These are phyloP conservation scores for Odocoileus virginianus DNA, from an alignment of 2,113 vertebrate species.

Conservation along the genomic window DNA sequence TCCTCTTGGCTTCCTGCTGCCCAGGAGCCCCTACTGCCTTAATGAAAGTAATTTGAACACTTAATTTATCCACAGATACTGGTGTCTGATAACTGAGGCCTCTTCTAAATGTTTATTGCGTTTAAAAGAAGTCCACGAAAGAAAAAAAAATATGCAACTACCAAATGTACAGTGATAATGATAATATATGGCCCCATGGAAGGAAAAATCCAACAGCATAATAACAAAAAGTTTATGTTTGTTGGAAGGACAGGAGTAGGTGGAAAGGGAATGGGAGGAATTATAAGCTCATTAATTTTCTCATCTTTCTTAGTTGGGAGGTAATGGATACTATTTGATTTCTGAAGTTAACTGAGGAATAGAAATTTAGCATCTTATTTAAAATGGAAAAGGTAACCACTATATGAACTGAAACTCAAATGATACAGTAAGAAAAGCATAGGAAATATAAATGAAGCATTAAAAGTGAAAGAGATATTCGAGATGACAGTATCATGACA, in stretches of 20 bases:
- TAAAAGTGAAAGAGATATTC: neutral
- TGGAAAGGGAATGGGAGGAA: neutral
- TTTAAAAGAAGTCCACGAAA: neutral
- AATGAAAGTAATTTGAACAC: neutral
- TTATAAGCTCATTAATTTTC: neutral
- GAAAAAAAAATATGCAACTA: neutral
- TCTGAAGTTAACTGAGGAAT: constrained; percentile 21
- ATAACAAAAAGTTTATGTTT: neutral
- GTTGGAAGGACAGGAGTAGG: neutral
- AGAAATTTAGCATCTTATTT: neutral
- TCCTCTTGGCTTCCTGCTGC: neutral
- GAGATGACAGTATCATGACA: neutral
- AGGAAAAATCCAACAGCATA: neutral
- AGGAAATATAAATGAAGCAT: neutral
- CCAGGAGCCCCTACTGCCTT: neutral
- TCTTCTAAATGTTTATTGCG: neutral
- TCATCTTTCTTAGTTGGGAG: neutral
- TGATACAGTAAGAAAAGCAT: neutral
- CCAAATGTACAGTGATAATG: neutral
- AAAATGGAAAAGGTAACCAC: neutral
- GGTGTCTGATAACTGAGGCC: neutral
- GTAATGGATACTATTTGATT: neutral
- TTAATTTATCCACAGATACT: neutral
- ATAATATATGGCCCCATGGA: neutral
- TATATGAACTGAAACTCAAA: neutral